phyloP scores from a whole-genome alignment of 2,113 vertebrate species.

The Hypanus sabinus region DNA sequence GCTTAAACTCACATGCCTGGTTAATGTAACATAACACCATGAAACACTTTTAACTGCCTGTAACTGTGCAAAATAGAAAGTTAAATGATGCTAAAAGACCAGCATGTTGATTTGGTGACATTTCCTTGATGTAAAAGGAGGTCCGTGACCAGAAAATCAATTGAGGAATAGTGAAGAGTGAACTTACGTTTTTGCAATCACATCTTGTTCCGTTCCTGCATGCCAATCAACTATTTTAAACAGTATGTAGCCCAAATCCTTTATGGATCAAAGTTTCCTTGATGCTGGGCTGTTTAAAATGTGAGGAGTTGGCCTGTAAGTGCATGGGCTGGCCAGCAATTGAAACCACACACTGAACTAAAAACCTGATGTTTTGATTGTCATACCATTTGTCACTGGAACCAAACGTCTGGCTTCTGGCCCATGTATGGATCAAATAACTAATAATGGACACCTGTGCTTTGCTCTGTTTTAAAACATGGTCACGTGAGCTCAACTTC shows the following conservation, averaged over 20 bases:
- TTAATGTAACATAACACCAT: background rate
- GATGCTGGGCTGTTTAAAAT: background rate
- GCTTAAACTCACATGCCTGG: background rate
- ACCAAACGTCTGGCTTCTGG: background rate
- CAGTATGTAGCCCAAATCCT: background rate
- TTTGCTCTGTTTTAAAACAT: background rate
- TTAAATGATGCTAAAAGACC: background rate
- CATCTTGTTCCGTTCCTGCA: background rate
- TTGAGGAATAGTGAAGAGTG: background rate
- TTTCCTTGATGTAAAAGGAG: background rate
- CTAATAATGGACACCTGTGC: background rate
- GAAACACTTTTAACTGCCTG: background rate
- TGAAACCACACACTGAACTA: background rate
- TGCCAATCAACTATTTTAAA: background rate
- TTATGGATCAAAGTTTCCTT: background rate
- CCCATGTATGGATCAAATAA: background rate
- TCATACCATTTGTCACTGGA: background rate
- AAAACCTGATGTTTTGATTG: background rate
- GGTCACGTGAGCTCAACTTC: background rate
- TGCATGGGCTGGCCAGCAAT: background rate
- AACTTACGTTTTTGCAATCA: background rate
- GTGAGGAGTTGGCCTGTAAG: background rate
- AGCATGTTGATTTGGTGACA: background rate
- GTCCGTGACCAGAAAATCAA: background rate
- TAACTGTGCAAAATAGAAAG: background rate